Evolutionary conservation across 2,888 invertebrate species (phyloP).

Genomic region (Phoronis australis): DNA sequence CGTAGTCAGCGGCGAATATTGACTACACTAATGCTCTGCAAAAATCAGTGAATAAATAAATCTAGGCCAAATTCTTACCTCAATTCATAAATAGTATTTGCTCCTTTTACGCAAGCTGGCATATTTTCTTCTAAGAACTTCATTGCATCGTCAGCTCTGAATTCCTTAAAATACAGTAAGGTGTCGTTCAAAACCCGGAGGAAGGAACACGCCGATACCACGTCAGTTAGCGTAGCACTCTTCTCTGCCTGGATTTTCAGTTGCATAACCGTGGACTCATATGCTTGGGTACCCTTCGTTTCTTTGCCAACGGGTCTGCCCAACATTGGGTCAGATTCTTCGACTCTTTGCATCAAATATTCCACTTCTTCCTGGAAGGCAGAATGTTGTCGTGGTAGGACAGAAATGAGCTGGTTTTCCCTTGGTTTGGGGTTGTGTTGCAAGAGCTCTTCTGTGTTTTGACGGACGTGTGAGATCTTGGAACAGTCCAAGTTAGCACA

Average conservation of each 20-base stretch:
- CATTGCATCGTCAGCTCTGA: too few species aligned
- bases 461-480: background rate
- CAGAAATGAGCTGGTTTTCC: background rate
- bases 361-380: background rate
- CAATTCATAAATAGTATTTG: too few species aligned
- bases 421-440: background rate
- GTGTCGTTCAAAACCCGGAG: background rate
- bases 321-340: background rate
- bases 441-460: background rate
- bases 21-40: too few species aligned
- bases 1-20: too few species aligned
- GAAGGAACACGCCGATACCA: background rate
- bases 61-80: too few species aligned
- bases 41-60: too few species aligned
- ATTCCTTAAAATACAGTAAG: too few species aligned
- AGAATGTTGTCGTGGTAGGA: background rate
- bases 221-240: background rate
- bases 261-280: background rate
- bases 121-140: too few species aligned
- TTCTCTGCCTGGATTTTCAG: background rate
- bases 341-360: background rate
- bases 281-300: background rate
- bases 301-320: background rate
- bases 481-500: background rate
- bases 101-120: too few species aligned